Conservation (phyloP, 2,797 vertebrate genomes). For the Gambelia wislizenii region DNA sequence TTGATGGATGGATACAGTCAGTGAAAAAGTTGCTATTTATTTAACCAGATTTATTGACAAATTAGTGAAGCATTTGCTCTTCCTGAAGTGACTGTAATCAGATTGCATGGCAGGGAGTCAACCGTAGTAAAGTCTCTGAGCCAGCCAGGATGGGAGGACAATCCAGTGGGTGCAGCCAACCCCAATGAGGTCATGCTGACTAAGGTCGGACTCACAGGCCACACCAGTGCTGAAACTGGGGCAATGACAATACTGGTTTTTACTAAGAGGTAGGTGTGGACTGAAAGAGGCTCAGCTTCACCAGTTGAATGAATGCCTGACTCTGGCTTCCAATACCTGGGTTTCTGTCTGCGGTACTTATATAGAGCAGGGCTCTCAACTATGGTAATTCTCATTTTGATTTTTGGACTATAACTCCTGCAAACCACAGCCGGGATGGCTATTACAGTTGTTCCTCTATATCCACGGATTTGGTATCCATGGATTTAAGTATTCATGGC, state of each 20-base stretch:
- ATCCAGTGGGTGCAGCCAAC: background rate
- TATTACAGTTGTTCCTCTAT: too few relatives aligned
- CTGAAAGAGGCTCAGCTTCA: too few relatives aligned
- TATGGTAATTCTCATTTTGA: too few relatives aligned
- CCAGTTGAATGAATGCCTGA: too few relatives aligned
- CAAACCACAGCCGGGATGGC: too few relatives aligned
- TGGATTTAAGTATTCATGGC: too few relatives aligned
- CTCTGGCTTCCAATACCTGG: background rate
- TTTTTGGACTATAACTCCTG: too few relatives aligned
- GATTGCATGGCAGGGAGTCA: background rate
- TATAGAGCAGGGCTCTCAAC: too few relatives aligned
- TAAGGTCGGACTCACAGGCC: background rate
- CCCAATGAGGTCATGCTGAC: conserved; percentile 1
- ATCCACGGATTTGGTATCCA: too few relatives aligned
- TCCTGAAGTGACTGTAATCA: background rate
- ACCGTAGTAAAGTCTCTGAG: background rate
- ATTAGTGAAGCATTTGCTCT: conserved; percentile 12
- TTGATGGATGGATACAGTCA: too few relatives aligned
- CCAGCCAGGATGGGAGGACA: background rate
- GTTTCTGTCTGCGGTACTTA: background rate
- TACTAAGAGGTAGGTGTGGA: background rate
- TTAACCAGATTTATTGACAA: background rate
- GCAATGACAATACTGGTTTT: too few relatives aligned
- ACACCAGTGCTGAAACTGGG: background rate
- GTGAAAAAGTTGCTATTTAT: background rate